Base-by-base conservation (phyloP, 2,888 invertebrate species). In the Calephelis perditalis region DNA sequence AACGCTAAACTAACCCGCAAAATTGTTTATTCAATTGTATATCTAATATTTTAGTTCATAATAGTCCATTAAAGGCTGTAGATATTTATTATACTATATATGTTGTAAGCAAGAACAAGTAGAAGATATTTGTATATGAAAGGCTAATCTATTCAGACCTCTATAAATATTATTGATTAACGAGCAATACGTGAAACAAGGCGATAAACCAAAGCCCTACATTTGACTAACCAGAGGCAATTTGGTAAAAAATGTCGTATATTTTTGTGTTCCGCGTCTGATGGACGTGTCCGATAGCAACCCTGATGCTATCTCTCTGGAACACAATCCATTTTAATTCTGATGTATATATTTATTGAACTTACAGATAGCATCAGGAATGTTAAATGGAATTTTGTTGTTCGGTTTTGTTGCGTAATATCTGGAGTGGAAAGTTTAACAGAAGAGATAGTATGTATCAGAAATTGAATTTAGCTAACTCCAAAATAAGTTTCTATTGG, bases 271-370 rank as follows among this genome's bases (percentile, higher is more conserved):
- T 47, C 12, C 12, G 47, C 47, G 47, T 47, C 15, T 47, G 47
- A 47, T 47, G 47, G 47, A 47, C 47, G 15, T 47, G 12, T 46
- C 7, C n/a, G 45, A 46, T 46, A 46, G 47, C 47, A 47, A 15
- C 47, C 47, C 47, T 47, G 47, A 47, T 47, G 47, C 47, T 47
- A 47, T 47, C 47, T 46, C 45, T 8, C 47, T 8, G 47, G 47
- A 7, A 47, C 47, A 15, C 47, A 47, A 47, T 47, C 47, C 47
- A 47, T 47, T 47, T 47, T 47, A 47, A 47, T 47, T 47, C 47
- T 15, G 12, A 47, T 47, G 47, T 47, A 47, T 15, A 47, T 15
- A 47, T 47, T 47, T 47, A 47, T 47, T 47, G 47, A 12, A 12
- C 12, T 12, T 15, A 47, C 47, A 47, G 47, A 47, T 47, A 47